Conservation (phyloP, 2,888 invertebrate species). For the Bellardia pandia region DNA sequence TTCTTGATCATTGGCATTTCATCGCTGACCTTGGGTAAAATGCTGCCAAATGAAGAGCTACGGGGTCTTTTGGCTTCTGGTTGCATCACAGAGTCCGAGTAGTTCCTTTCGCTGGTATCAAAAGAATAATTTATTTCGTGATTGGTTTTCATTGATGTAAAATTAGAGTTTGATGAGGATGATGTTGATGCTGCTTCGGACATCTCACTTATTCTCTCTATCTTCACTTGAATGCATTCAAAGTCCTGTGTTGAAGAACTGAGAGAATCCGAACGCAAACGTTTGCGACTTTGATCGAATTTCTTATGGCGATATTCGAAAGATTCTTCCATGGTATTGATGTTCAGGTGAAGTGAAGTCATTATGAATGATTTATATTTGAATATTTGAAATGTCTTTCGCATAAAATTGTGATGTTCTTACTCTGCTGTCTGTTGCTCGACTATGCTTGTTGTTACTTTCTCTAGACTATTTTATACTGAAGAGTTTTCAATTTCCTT, state of each 20-base stretch:
- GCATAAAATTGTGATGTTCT: neutral
- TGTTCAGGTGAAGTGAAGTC: neutral
- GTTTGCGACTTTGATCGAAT: slow-evolving; percentile 75
- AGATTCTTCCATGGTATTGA: neutral
- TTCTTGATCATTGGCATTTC: slow-evolving; percentile 81
- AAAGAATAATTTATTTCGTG: neutral
- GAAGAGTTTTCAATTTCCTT: neutral
- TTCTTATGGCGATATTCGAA: slow-evolving; percentile 79
- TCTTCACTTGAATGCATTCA: slow-evolving; percentile 46
- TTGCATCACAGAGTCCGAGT: neutral
- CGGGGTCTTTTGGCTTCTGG: slow-evolving; percentile 49
- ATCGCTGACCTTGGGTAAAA: slow-evolving; percentile 74
- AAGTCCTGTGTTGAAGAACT: slow-evolving; percentile 21
- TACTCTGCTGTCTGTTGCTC: neutral
- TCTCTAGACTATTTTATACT: slow-evolving; percentile 25
- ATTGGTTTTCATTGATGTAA: neutral
- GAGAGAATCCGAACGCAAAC: slow-evolving; percentile 37
- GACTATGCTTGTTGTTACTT: slow-evolving; percentile 3
- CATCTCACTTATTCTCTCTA: slow-evolving; percentile 11
- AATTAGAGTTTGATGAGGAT: neutral
- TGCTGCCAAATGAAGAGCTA: slow-evolving; percentile 26
- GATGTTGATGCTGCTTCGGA: neutral
- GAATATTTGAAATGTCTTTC: neutral
- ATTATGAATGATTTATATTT: slow-evolving; percentile 23
- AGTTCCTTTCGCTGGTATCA: neutral